Evolutionary conservation across 2,113 vertebrate genomes (phyloP).

Genomic region (Lucifuga dentata): DNA sequence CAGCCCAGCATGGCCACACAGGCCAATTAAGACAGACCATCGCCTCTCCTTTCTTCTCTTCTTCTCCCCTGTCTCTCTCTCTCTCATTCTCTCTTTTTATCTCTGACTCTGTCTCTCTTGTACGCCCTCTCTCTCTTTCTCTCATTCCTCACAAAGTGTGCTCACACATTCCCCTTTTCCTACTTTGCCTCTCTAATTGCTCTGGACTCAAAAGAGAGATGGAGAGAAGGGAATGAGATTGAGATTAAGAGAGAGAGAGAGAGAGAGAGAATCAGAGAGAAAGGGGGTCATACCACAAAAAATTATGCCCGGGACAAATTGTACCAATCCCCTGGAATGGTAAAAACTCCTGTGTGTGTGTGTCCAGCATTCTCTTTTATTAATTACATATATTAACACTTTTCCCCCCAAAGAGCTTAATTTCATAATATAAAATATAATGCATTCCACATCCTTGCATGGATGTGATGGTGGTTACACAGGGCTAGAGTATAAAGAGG

Average conservation of each 20-base stretch:
- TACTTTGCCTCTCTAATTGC: constrained; percentile 84
- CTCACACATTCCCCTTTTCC: constrained; percentile 81
- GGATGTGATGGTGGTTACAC: constrained; percentile 56
- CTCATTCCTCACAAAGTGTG: constrained; percentile 76
- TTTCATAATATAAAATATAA: constrained; percentile 49
- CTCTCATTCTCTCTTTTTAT: constrained; percentile 71
- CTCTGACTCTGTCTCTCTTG: constrained; percentile 70
- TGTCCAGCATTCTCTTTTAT: constrained; percentile 24
- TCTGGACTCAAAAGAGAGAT: constrained; percentile 77
- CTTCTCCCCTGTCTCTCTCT: constrained; percentile 67
- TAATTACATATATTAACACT: constrained; percentile 46
- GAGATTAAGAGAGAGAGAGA: constrained; percentile 71
- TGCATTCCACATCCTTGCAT: constrained; percentile 51
- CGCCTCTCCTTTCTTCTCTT: constrained; percentile 71
- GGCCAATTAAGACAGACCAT: constrained; percentile 77
- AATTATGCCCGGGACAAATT: constrained; percentile 72
- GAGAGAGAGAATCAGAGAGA: constrained; percentile 71
- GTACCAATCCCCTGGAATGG: constrained; percentile 63
- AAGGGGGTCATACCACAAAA: constrained; percentile 77
- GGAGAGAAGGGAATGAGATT: constrained; percentile 74
- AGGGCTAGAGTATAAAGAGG: constrained; percentile 77
- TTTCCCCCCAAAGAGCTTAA: constrained; percentile 39
- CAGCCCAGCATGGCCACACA: constrained; percentile 76
- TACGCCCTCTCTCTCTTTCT: constrained; percentile 61
- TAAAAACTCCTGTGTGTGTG: constrained; percentile 46